Conservation (phyloP, 2,113 vertebrate genomes). For the Chaetodon auriga region DNA sequence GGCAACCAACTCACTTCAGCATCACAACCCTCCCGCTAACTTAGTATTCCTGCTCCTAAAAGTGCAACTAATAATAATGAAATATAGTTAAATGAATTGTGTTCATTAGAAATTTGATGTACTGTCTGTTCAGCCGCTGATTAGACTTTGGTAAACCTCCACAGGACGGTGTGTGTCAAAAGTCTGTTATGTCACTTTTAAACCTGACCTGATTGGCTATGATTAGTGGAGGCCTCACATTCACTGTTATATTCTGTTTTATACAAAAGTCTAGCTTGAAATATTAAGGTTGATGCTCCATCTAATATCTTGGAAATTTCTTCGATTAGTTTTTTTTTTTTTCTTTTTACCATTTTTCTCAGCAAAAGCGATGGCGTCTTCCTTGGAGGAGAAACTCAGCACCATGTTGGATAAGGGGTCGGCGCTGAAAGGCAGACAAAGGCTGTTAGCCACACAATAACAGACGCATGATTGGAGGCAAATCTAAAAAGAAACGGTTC, state of each 20-base stretch:
- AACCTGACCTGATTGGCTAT: not conserved
- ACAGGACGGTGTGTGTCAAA: not conserved
- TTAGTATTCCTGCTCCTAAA: not conserved
- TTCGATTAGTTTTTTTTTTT: not conserved
- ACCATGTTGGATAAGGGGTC: conserved; percentile 96
- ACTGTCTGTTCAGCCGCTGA: not conserved
- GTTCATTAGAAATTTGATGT: not conserved
- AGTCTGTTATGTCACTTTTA: not conserved
- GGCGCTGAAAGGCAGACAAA: conserved; percentile 82
- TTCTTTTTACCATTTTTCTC: conserved; percentile 93
- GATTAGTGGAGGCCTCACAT: not conserved
- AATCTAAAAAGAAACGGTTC: not conserved
- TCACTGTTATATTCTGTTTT: not conserved
- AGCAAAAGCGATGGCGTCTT: conserved; percentile 94
- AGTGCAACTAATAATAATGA: not conserved
- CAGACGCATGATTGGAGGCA: not conserved
- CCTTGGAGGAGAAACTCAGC: conserved; percentile 91
- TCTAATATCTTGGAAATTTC: not conserved
- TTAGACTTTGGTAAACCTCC: too few species aligned
- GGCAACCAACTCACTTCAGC: not conserved
- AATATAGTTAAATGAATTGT: not conserved
- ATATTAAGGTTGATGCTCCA: not conserved
- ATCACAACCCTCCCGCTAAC: too few species aligned
- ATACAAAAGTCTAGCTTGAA: not conserved
- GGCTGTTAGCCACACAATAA: not conserved